Base-by-base conservation (phyloP, 1,140 invertebrate genomes). In the Eriosoma lanigerum region DNA sequence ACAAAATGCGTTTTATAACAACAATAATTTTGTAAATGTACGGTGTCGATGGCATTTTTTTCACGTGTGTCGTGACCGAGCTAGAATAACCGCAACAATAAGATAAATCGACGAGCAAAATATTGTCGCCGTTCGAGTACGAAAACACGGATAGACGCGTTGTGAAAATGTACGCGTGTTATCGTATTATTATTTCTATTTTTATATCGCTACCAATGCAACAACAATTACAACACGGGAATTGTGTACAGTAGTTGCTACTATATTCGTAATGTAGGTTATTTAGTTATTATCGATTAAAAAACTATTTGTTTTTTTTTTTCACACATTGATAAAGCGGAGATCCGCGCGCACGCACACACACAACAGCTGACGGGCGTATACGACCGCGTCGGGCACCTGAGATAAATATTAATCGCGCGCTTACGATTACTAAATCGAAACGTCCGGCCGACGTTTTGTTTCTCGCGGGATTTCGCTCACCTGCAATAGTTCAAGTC, bases 401-500 rank as follows among this genome's bases (percentile, higher is more conserved):
- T 5, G 19, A 64, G 32, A 64, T 64, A 64, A 38, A 29, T 32
- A 38, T 32, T 10, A 48, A 10, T 15, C 17, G 26, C 60, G 24
- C 58, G 29, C 26, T 29, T 32, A 24, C 62, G 13, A n/a, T n/a
- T 10, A n/a, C 32, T 9, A 5, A 21, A 38, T 64, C 4, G 32
- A 12, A 64, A n/a, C 1, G 46, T 2, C 29, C 21, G 48, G 26
- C 68, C 21, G 21, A 72, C 21, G 46, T 15, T 21, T n/a, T 17
- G 2, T 17, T 15, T 9, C 29, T 32, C 1, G 5, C 24, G n/a
- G n/a, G n/a, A 68, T 13, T 15, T 12, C 26, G 19, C 70, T 54
- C 21, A 78, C 75, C 75, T 78, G 75, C 75, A 78, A 48, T 78
- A 78, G 38, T 78, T 78, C 17, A 78, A 60, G 17, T 78, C 75